Percentiles rank a stretch among this genome's conserved stretches.
These are phyloP conservation scores for Sebastes itinus DNA, from an alignment of 2,797 vertebrate genomes.

Conservation along the genomic window DNA sequence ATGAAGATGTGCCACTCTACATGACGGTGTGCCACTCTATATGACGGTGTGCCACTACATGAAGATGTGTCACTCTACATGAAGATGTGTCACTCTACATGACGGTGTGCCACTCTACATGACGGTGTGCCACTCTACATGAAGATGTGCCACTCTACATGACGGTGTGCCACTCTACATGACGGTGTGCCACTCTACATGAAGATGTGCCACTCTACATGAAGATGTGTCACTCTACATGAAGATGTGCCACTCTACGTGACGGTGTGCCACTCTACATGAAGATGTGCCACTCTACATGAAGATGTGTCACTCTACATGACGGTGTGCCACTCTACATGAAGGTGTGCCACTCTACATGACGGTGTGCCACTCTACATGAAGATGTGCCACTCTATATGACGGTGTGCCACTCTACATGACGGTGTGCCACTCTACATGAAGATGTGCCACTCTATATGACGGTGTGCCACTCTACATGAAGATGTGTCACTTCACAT, in stretches of 20 bases:
- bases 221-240: rapidly evolving
- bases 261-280: too few relatives aligned
- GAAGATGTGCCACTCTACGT: rapidly evolving
- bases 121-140: rapidly evolving
- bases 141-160: too few relatives aligned
- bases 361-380: rapidly evolving
- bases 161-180: too few relatives aligned
- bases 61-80: rapidly evolving
- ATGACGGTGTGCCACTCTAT: too few relatives aligned
- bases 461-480: too few relatives aligned
- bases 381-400: rapidly evolving
- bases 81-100: rapidly evolving
- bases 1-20: too few relatives aligned
- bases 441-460: not conserved
- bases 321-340: rapidly evolving
- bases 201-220: rapidly evolving
- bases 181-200: too few relatives aligned
- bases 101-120: too few relatives aligned
- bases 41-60: too few relatives aligned
- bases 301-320: too few relatives aligned
- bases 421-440: too few relatives aligned
- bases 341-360: rapidly evolving
- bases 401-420: rapidly evolving
- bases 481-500: too few relatives aligned
- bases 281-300: rapidly evolving